phyloP scores from a whole-genome alignment of 1,140 invertebrate species.

The Hyphantria cunea region DNA sequence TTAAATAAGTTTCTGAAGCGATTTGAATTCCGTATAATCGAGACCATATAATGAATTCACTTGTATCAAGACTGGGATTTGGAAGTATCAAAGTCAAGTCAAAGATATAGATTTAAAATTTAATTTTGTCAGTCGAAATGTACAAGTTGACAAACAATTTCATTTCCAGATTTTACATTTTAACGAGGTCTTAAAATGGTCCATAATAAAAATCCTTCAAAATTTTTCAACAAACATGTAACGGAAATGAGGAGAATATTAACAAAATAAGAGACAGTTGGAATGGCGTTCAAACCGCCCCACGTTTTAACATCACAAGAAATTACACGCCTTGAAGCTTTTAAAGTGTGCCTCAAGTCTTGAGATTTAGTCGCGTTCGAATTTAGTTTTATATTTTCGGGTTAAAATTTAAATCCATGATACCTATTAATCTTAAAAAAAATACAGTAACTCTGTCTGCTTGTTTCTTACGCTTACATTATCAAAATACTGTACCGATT shows the following conservation, averaged over 20 bases:
- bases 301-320: conserved; percentile 56
- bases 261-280: conserved; percentile 51
- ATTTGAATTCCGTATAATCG: too few relatives aligned
- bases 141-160: background rate
- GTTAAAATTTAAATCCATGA: too few relatives aligned
- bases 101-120: too few relatives aligned
- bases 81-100: too few relatives aligned
- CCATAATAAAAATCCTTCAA: background rate
- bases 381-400: too few relatives aligned
- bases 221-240: background rate
- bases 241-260: conserved; percentile 24
- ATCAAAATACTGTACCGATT: too few relatives aligned
- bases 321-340: conserved; percentile 50
- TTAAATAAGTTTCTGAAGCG: too few relatives aligned
- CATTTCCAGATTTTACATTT: background rate
- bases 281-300: conserved; percentile 37
- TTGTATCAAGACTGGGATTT: too few relatives aligned
- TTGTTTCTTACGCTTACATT: too few relatives aligned
- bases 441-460: too few relatives aligned
- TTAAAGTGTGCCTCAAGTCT: conserved; percentile 24
- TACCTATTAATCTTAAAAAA: too few relatives aligned
- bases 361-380: background rate
- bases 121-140: background rate
- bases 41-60: too few relatives aligned
- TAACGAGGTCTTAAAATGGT: background rate